A percentile compares a stretch with the other conserved stretches of the same genome.
Conservation (phyloP, 2,888 invertebrate species). For the Hybos culiciformis region DNA sequence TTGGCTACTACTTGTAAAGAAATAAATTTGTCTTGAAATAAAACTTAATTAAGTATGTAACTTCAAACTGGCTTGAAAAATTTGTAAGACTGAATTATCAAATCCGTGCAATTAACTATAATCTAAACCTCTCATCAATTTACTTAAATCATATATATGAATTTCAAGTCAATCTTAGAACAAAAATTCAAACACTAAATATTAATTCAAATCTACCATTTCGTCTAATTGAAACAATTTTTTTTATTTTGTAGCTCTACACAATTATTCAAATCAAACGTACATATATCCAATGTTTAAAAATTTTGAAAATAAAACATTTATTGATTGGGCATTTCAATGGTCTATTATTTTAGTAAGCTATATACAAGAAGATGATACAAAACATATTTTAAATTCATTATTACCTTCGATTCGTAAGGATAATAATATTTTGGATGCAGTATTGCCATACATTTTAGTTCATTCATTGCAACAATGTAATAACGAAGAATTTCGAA, state of each 20-base stretch:
- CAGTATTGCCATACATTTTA: constrained; percentile 62
- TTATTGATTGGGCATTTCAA: constrained; percentile 61
- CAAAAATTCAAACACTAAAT: too few species aligned
- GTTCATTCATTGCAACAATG: constrained; percentile 48
- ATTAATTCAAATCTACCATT: neutral
- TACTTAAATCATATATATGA: too few species aligned
- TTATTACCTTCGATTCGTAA: constrained; percentile 63
- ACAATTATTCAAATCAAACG: neutral
- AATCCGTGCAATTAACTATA: too few species aligned
- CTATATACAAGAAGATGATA: constrained; percentile 42
- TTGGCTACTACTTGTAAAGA: too few species aligned
- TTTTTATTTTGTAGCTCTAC: neutral
- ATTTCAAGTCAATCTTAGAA: too few species aligned
- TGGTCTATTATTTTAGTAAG: constrained; percentile 61
- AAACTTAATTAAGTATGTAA: too few species aligned
- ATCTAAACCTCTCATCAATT: too few species aligned
- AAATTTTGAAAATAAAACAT: constrained; percentile 50
- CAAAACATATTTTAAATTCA: constrained; percentile 47
- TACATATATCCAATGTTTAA: constrained; percentile 44
- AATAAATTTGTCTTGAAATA: too few species aligned
- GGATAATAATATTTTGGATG: constrained; percentile 54
- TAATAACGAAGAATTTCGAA: constrained; percentile 28
- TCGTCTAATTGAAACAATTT: too few species aligned
- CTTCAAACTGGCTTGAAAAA: too few species aligned
- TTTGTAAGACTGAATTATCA: too few species aligned